phyloP scores from a whole-genome alignment of 2,797 vertebrate species.

The Masticophis lateralis region DNA sequence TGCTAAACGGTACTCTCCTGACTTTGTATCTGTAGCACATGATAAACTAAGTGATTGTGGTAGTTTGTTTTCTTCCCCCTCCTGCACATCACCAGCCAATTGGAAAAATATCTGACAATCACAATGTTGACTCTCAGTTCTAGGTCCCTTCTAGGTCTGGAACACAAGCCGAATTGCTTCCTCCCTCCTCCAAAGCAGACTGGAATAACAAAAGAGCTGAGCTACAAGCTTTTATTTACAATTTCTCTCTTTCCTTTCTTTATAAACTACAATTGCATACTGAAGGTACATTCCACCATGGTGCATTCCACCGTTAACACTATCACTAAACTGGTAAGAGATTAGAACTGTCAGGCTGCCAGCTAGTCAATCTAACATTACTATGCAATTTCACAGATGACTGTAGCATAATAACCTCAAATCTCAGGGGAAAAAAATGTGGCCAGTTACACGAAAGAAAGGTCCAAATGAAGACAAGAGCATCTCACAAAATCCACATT shows the following conservation, averaged over 20 bases:
- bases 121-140: not conserved
- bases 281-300: not conserved
- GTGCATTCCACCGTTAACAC: not conserved
- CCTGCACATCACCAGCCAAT: not conserved
- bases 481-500: slow-evolving; percentile 3
- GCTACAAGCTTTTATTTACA: not conserved
- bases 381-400: not conserved
- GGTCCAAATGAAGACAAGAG: not conserved
- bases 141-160: not conserved
- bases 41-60: not conserved
- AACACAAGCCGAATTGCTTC: not conserved
- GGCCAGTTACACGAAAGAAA: not conserved
- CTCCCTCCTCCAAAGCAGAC: not conserved
- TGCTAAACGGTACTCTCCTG: not conserved
- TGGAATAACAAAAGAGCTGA: not conserved
- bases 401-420: not conserved
- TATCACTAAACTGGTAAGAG: not conserved
- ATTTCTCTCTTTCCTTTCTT: not conserved
- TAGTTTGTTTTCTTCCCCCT: not conserved
- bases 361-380: not conserved
- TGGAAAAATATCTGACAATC: not conserved
- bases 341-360: not conserved
- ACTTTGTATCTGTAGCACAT: not conserved
- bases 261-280: not conserved
- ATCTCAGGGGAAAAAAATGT: not conserved